Conservation (phyloP, 2,113 vertebrate species). For the Sus scrofa region T2T-Sscrofa CM000817.6:82913001-82913500, state of each 20-base stretch:
- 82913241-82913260: background rate
- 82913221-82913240: background rate
- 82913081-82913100: background rate
- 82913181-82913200: background rate
- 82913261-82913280: background rate
- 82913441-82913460: background rate
- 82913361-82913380: background rate
- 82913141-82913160: background rate
- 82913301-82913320: background rate
- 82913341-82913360: background rate
- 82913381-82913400: background rate
- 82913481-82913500: background rate
- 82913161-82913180: background rate
- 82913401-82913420: background rate
- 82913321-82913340: background rate
- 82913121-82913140: background rate
- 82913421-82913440: background rate
- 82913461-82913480: background rate
- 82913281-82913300: background rate
- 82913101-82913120: background rate
- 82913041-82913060: background rate
- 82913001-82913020: background rate
- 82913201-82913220: background rate
- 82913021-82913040: background rate
- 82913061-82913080: background rate